phyloP scores from a whole-genome alignment of 1,140 invertebrate genomes.

The Caenorhabditis remanei region DNA sequence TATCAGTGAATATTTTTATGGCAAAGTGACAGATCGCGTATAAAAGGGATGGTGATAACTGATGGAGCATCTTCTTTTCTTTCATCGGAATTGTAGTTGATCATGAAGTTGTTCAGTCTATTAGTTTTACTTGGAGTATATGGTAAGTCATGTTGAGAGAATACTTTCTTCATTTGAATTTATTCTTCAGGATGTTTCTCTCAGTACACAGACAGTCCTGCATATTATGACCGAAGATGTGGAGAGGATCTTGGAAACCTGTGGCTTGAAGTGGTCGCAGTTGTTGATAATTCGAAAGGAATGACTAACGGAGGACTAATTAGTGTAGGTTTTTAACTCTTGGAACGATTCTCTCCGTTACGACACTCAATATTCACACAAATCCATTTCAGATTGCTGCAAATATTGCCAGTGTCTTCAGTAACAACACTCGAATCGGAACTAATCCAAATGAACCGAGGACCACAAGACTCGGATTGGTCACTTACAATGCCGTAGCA shows the following conservation, averaged over 20 bases:
- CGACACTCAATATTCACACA: not conserved
- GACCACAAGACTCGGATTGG: constrained; percentile 14
- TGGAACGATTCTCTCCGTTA: no score
- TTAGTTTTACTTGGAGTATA: not conserved
- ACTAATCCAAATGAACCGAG: not conserved
- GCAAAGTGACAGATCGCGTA: not conserved
- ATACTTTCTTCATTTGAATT: not conserved
- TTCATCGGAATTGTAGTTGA: not conserved
- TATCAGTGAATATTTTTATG: not conserved
- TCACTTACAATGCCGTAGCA: constrained; percentile 9
- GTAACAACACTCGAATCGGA: constrained; percentile 2
- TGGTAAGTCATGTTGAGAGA: not conserved
- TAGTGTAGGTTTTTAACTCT: not conserved
- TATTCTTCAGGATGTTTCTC: not conserved
- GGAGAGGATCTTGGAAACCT: constrained; percentile 10
- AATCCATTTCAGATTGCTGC: constrained; percentile 17
- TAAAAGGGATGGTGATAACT: not conserved
- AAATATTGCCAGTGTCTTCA: not conserved
- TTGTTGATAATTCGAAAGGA: constrained; percentile 24
- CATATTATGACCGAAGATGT: constrained; percentile 1
- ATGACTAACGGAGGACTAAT: constrained; percentile 11
- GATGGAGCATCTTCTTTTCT: constrained; percentile 1
- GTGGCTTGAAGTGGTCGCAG: constrained; percentile 5
- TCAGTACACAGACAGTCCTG: not conserved
- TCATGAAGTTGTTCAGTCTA: not conserved